Base-by-base conservation (phyloP, 2,888 invertebrate species). In the Schizotus pectinicornis region DNA sequence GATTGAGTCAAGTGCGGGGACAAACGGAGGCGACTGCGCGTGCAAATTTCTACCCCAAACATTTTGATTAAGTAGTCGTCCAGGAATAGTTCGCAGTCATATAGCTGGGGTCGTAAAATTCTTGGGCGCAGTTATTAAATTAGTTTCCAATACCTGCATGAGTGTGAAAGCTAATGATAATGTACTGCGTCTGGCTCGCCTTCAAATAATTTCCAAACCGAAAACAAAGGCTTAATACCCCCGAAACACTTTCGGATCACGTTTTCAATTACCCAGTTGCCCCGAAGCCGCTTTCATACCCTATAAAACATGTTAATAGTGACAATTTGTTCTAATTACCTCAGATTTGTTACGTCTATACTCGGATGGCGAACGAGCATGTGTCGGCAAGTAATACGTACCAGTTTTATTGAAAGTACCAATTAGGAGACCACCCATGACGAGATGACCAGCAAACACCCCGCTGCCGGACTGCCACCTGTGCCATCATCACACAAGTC, bases 401-500 rank as follows among this genome's bases (percentile, higher is more conserved):
- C 52, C 35, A 37, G 65, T 63, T 65, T 63, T 64, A 63, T 58
- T 56, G 53, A 62, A 45, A 64, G 65, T 64, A 69, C 63, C 69
- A 71, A 71, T 70, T 71, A 69, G 64, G 9, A 14, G 71, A 67
- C 71, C 71, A 71, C 71, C 69, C 71, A 68, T 65, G 63, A 42
- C 49, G 66, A 12, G 22, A 42, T 34, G 39, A 51, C 42, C 51
- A 43, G 35, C 9, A 22, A 30, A 34, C 51, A 30, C 8, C 34
- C 41, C 41, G 5, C 22, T 8, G 7, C 43, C 30, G 2, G 35
- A 12, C 35, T 36, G 22, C 47, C 52, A 48, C 48, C 56, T 42
- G 48, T 49, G 37, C 38, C 48, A 42, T 8, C 34, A 33, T 34
- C 39, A 34, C 35, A 11, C n/a, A 30, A 47, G 7, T 42, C 34